Base-by-base conservation (phyloP, 2,888 invertebrate genomes). In the Tetropium fuscum region DNA sequence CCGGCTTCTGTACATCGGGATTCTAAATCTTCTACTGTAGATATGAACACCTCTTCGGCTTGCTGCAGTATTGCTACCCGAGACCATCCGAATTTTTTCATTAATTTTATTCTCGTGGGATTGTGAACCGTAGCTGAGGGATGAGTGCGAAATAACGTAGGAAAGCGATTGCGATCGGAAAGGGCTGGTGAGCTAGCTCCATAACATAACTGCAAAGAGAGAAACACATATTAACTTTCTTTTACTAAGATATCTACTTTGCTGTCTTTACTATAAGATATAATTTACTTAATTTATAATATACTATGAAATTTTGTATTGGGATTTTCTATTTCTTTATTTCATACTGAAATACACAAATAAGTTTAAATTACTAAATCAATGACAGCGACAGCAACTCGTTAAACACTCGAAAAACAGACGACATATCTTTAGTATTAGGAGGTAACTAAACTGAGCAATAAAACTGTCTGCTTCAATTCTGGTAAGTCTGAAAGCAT, bases 41-140 rank as follows among this genome's bases (percentile, higher is more conserved):
- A 85, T 0, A 83, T 82, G 72, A 74, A 79, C 45, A 98, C 97
- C 86, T 99, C 99, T 81, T 99, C 98, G 4, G 98, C 97, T 81
- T 99, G 97, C 80, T 98, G 98, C 65, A 99, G 83, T 74, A 99
- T 98, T 56, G 98, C 98, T 64, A 99, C 95, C 60, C 95, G 88
- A 10, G 94, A 95, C 99, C 99, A 99, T 34, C 94, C 94, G 80
- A 97, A 99, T 81, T 95, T 95, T 83, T 98, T 91, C 89, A 99
- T 95, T 53, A 99, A 87, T 79, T 94, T 95, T 70, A 99, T 95
- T 74, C 99, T 86, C 8, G 97, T 97, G 0, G 98, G 98, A 83
- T 98, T 98, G 84, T 99, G 98, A 53, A 99, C 97, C 0, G 98
- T 98, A 13, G 98, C 99, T 16, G 98, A 98, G 1, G 99, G 99